Conservation (phyloP, 2,797 vertebrate genomes). For the Choloepus didactylus region DNA sequence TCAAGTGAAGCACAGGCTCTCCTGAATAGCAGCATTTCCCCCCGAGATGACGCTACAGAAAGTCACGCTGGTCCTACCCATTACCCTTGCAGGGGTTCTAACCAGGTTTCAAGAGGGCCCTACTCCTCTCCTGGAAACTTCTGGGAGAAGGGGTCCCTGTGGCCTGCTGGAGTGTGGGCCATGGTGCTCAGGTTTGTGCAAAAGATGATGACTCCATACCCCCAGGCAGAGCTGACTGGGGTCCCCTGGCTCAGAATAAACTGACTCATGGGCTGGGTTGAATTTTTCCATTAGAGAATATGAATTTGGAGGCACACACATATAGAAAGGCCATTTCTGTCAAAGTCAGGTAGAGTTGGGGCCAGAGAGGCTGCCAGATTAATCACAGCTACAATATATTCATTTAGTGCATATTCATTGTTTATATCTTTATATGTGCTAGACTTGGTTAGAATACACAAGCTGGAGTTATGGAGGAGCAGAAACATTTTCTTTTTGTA, state of each 20-base stretch:
- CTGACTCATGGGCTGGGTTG: neutral
- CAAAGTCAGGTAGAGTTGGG: neutral
- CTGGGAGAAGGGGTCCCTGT: neutral
- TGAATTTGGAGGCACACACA: neutral
- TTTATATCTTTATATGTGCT: neutral
- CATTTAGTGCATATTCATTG: neutral
- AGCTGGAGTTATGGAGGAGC: neutral
- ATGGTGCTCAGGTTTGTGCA: neutral
- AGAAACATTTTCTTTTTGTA: neutral
- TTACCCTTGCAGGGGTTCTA: neutral
- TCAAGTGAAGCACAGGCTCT: neutral
- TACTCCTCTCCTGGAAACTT: neutral
- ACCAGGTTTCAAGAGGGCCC: rapidly evolving
- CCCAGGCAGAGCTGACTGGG: neutral
- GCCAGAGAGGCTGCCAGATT: neutral
- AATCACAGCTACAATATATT: neutral
- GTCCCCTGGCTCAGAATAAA: neutral
- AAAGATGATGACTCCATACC: neutral
- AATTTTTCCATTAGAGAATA: neutral
- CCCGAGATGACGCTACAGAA: neutral
- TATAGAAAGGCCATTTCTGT: neutral
- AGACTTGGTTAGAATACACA: neutral
- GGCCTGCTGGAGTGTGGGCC: neutral
- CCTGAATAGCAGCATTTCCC: neutral
- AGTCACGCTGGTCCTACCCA: neutral